phyloP scores from a whole-genome alignment of 2,797 vertebrate genomes.

The Halcyon leucocephala region DNA sequence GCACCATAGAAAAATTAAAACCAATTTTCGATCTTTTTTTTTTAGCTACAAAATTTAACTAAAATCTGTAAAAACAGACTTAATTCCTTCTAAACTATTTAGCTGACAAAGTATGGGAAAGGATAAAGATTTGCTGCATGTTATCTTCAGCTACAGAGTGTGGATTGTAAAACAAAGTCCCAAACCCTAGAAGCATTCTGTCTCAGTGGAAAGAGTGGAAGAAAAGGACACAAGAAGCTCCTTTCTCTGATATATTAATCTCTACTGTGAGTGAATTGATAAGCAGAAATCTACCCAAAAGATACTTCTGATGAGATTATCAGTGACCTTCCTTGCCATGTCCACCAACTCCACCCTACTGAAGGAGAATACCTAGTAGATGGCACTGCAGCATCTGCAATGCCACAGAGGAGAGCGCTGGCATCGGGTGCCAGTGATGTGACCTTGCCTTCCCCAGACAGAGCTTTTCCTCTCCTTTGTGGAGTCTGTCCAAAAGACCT shows the following conservation, averaged over 20 bases:
- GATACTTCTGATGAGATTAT: background rate
- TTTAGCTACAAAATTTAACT: background rate
- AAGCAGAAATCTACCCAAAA: background rate
- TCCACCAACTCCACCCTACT: background rate
- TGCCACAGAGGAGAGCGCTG: rapidly evolving
- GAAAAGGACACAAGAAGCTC: background rate
- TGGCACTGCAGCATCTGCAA: background rate
- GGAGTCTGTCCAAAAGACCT: background rate
- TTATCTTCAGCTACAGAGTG: background rate
- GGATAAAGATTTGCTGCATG: background rate
- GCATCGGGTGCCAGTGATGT: background rate
- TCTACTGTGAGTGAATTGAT: background rate
- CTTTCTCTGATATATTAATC: background rate
- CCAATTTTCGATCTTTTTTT: background rate
- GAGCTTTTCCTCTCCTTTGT: background rate
- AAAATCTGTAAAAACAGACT: background rate
- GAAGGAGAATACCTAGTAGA: background rate
- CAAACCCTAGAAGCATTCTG: background rate
- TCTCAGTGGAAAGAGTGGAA: background rate
- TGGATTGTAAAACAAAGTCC: background rate
- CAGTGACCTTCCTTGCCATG: background rate
- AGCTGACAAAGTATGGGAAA: background rate
- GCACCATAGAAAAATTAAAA: background rate
- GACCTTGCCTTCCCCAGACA: background rate
- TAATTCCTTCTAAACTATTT: background rate